Conservation (phyloP, 2,797 vertebrate genomes). For the Pseudocheirus occidentalis region DNA sequence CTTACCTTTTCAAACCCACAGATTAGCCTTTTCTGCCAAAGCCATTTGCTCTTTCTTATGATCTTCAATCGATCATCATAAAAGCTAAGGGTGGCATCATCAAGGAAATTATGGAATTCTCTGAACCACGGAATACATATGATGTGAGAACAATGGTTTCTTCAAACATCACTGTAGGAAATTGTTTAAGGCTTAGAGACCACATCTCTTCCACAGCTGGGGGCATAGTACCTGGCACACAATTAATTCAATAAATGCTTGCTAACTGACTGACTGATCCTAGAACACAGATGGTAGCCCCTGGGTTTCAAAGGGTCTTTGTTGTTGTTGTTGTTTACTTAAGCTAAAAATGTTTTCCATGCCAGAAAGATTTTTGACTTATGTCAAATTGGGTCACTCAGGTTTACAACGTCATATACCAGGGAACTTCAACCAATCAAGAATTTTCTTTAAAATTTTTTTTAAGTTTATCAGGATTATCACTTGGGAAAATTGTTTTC, state of each 20-base stretch:
- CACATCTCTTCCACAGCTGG: not conserved
- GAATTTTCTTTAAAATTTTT: not conserved
- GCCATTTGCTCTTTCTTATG: not conserved
- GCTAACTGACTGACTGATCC: not conserved
- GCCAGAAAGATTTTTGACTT: not conserved
- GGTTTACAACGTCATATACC: not conserved
- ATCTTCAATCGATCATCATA: not conserved
- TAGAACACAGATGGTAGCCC: not conserved
- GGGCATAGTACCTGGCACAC: not conserved
- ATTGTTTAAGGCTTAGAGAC: not conserved
- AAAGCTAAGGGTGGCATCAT: not conserved
- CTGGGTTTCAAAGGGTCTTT: not conserved
- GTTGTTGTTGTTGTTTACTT: not conserved
- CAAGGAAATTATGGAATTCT: not conserved
- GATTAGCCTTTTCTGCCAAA: not conserved
- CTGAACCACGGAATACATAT: not conserved
- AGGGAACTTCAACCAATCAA: not conserved
- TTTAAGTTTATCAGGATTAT: not conserved
- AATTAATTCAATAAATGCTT: not conserved
- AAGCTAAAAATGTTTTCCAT: not conserved
- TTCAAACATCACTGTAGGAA: not conserved
- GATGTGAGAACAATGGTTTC: too few species aligned
- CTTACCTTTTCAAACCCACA: not conserved
- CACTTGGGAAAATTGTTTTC: not conserved
- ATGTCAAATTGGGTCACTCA: not conserved